Evolutionary conservation across 2,797 vertebrate species (phyloP).

Genomic region (Eutrigla gurnardus): DNA sequence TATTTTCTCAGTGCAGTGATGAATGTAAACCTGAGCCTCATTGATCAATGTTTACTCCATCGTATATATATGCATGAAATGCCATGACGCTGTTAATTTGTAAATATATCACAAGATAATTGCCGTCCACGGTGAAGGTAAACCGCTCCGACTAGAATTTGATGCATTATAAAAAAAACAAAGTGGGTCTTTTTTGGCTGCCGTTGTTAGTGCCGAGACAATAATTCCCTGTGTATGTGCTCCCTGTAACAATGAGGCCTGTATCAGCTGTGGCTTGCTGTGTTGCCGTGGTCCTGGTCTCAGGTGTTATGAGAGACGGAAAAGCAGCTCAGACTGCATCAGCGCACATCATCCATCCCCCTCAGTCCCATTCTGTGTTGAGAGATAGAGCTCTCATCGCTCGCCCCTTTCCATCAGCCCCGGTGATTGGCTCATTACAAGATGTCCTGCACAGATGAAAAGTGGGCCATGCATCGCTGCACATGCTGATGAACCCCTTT

Average conservation of each 20-base stretch:
- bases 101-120: conserved; percentile 62
- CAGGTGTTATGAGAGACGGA: conserved; percentile 70
- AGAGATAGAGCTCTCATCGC: conserved; percentile 73
- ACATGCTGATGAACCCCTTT: conserved; percentile 22
- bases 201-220: conserved; percentile 11
- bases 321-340: conserved; percentile 56
- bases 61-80: conserved; percentile 32
- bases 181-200: conserved; percentile 5
- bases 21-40: conserved; percentile 52
- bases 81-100: conserved; percentile 52
- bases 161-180: conserved; percentile 47
- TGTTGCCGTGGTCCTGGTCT: conserved; percentile 56
- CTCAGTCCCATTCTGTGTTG: conserved; percentile 53
- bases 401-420: conserved; percentile 74
- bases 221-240: conserved; percentile 42
- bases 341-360: conserved; percentile 70
- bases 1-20: conserved; percentile 59
- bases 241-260: conserved; percentile 51
- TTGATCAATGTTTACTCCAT: conserved; percentile 50
- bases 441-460: conserved; percentile 69
- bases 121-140: conserved; percentile 35
- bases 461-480: conserved; percentile 70
- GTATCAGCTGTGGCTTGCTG: conserved; percentile 54
- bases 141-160: conserved; percentile 47
- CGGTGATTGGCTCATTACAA: conserved; percentile 82